Evolutionary conservation across 2,797 vertebrate genomes (phyloP), one percentile per base, ranked within the genome.

Genomic region (Ibycter americanus): DNA sequence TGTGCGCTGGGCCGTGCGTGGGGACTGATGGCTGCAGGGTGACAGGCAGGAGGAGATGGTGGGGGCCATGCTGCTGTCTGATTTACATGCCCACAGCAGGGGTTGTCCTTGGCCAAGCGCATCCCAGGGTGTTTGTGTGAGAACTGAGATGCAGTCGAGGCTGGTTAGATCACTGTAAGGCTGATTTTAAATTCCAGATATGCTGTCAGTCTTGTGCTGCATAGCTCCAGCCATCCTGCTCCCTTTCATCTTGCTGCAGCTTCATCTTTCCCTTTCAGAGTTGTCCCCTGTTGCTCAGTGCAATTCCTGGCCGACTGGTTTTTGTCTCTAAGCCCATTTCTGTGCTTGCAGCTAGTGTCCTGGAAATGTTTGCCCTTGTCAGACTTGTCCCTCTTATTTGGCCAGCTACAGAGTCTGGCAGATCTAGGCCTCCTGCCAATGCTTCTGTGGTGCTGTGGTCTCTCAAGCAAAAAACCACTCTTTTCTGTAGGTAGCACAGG

Each of bases 361-460:
- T 97, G 93, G 63, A 89, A 89, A 26, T 56, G 49, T 90, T 89
- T 94, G 93, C 90, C 90, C 92, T 96, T 96, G 94, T 96, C 97
- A 87, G 90, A 61, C 83, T 52, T 80, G 70, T 84, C 89, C 83
- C 61, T 90, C 91, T 93, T 76, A 34, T 38, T 31, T 65, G 70
- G 92, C 82, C 70, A 83, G 85, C 79, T 68, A 72, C 61, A 81
- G 72, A 83, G 61, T 46, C 70, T 93, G 95, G 93, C 94, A 92
- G 86, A 70, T 94, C 86, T 67, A 94, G 94, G 94, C 88, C 90
- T 89, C 46, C 83, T 96, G 94, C 91, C 93, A 96, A 20, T 0
- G 40, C 81, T 38, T 84, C 52, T n/a, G 27, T 16, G 5, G 66
- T 59, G 40, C 70, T 89, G 36, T 76, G 83, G 92, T 90, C 73